phyloP scores from a whole-genome alignment of 2,113 vertebrate genomes.

The Trichechus manatus region DNA sequence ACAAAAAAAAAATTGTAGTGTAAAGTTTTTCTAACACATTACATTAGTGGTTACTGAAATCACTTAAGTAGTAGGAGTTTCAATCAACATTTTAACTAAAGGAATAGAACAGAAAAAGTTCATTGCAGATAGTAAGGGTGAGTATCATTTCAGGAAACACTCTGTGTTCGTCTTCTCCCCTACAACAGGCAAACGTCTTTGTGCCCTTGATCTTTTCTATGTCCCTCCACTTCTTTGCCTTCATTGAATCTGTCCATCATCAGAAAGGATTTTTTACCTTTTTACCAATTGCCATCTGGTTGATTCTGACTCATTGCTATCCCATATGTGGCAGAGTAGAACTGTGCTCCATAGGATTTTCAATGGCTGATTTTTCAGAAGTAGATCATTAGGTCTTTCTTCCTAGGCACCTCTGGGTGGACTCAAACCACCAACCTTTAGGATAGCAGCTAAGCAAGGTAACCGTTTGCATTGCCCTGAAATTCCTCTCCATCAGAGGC shows the following conservation, averaged over 20 bases:
- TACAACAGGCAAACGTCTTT: neutral
- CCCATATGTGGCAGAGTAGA: no score
- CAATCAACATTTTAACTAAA: slow-evolving; percentile 12
- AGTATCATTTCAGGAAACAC: neutral
- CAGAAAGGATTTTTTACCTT: neutral
- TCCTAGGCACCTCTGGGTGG: no score
- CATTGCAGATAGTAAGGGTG: neutral
- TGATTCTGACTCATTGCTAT: no score
- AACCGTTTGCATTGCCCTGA: fast-evolving
- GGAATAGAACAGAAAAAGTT: neutral
- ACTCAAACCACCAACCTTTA: no score
- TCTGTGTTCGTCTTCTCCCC: neutral
- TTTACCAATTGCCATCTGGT: no score
- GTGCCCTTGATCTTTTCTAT: neutral
- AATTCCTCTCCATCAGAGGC: neutral
- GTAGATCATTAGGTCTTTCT: no score
- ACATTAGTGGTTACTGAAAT: neutral
- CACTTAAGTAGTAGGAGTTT: neutral
- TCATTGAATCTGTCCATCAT: neutral
- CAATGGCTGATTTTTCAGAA: no score
- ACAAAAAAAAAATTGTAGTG: neutral
- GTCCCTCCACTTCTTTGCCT: no score
- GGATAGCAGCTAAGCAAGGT: no score
- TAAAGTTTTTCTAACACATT: neutral
- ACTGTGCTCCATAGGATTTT: no score